Base-by-base conservation (phyloP, 2,888 invertebrate species). In the Pandemis corylana region DNA sequence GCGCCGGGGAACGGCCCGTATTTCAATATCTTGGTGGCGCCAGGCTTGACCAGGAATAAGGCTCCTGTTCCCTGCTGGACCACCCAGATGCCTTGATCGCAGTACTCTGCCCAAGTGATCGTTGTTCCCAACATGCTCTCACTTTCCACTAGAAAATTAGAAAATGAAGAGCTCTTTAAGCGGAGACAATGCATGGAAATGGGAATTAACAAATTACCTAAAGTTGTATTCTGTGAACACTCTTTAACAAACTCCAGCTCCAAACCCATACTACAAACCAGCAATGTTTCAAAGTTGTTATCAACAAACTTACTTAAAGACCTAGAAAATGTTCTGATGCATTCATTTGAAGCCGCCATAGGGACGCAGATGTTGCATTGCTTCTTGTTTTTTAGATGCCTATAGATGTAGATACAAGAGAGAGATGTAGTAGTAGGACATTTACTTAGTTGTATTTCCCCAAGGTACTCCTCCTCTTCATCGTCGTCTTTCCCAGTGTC, bases 381-480 rank as follows among this genome's bases (percentile, higher is more conserved):
- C 28, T 2, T 36, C 28, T 36, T 36, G 28, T 36, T 36, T 36
- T 36, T 36, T 36, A 36, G 28, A 36, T 36, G 2, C 28, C 28
- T 12, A 4, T 12, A 12, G 12, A 46, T 46, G 46, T 12, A 12
- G 5, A 46, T 10, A 10, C 46, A 12, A 20, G 20, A 20, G 20
- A 12, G 4, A 46, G 46, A 9, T 10, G 7, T 9, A 7, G 44
- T 44, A 7, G 10, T 44, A 0, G 10, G 12, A 46, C 46, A 46
- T 46, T 20, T 90, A 97, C 97, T 95, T 75, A 97, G 92, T 81
- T 96, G 95, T 80, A 97, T 89, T 86, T 96, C 96, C 13, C 93
- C 92, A 59, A 90, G 42, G 88, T 89, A 94, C 49, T 84, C 92
- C 76, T 87, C 96, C 95, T 81, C 91, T 83, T 81, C 93, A 78